Base-by-base conservation (phyloP, 2,113 vertebrate genomes). In the Lepisosteus oculatus region DNA sequence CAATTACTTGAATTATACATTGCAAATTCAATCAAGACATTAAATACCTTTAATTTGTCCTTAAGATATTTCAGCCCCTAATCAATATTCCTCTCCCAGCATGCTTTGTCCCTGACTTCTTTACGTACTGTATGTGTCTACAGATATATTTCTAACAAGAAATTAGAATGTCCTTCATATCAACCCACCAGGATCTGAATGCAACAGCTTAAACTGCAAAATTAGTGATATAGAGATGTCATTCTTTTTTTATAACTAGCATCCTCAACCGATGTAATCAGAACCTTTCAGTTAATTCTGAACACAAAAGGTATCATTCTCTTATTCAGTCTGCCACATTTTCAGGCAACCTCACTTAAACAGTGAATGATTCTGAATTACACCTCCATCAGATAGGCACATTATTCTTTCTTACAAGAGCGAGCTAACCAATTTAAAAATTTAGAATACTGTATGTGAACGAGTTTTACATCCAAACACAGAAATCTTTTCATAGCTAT, bases 271-370 rank as follows among this genome's bases (percentile, higher is more conserved):
- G 42, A 65, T 8, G 17, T 13, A 29, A 61, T 61, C 59, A 14
- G 7, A 13, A 6, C 13, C 17, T 15, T 61, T 61, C 59, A 61
- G 6, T 15, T 61, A 61, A 61, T 61, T 11, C 13, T 6, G 62
- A 65, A 43, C 62, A 65, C 62, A 65, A 65, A 59, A 65, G 62
- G 13, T 29, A 65, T 7, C 62, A 65, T 29, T 42, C 42, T 65
- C 62, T 41, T 13, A 65, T 65, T 65, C 29, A 42, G 42, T 42
- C 42, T 6, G 42, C 8, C 6, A 7, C 42, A 65, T 41, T 65
- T 41, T 15, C 62, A 65, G 42, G 3, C 8, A 29, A 42, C 8
- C 62, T 65, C 62, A 29, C 62, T 65, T 42, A 65, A 65, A 65
- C 62, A 65, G 62, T 65, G 62, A 41, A 65, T 65, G 62, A 42